These are phyloP conservation scores for Hemibagrus guttatus DNA, from an alignment of 2,797 vertebrate species.

Conservation along the genomic window DNA sequence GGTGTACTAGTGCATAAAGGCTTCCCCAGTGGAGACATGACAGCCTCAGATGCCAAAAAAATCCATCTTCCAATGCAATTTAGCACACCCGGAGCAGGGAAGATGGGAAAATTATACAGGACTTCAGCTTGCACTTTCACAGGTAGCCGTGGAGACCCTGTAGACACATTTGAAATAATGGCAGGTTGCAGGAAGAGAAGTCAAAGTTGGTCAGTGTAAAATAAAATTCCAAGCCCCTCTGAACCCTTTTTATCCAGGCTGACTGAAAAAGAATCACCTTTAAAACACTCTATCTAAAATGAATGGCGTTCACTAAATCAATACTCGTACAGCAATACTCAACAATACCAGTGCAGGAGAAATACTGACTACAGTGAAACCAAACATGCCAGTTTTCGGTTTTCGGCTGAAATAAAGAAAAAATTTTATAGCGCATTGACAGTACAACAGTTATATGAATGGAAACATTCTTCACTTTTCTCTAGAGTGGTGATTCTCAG, in stretches of 20 bases:
- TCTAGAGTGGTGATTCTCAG: slow-evolving; percentile 1
- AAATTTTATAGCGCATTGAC: neutral
- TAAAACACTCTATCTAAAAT: slow-evolving; percentile 34
- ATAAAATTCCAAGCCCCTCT: slow-evolving; percentile 75
- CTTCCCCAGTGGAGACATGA: slow-evolving; percentile 74
- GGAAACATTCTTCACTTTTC: neutral
- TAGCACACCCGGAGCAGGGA: slow-evolving; percentile 76
- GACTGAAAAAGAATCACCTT: slow-evolving; percentile 33
- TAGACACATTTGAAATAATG: slow-evolving; percentile 77
- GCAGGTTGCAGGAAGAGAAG: slow-evolving; percentile 79
- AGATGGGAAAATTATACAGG: slow-evolving; percentile 85
- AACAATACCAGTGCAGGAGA: neutral
- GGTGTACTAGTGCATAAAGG: slow-evolving; percentile 77
- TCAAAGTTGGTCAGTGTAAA: slow-evolving; percentile 80
- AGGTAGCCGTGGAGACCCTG: slow-evolving; percentile 73
- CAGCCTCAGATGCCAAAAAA: slow-evolving; percentile 75
- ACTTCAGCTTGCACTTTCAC: slow-evolving; percentile 79
- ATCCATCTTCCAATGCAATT: slow-evolving; percentile 76
- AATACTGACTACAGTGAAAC: neutral
- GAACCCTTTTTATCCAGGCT: slow-evolving; percentile 60
- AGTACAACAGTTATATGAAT: neutral
- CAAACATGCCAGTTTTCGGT: neutral
- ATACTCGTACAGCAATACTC: neutral
- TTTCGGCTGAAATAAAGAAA: neutral
- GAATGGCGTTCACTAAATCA: slow-evolving; percentile 33